Conservation (phyloP, 2,888 invertebrate species). For the Temnothorax unifasciatus region DNA sequence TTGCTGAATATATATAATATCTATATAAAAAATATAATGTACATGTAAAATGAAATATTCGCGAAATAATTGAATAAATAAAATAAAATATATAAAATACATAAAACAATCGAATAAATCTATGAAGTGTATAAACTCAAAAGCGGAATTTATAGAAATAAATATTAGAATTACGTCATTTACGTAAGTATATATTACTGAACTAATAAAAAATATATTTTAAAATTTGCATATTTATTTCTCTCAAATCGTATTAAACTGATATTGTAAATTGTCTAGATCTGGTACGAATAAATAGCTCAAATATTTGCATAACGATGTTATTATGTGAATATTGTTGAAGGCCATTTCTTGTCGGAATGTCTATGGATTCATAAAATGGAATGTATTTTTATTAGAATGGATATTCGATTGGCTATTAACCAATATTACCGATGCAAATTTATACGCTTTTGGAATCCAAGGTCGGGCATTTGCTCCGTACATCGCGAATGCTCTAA, state of each 20-base stretch:
- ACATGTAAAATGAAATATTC: background rate
- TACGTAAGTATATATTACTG: background rate
- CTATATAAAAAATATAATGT: background rate
- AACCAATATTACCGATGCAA: background rate
- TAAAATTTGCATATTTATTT: background rate
- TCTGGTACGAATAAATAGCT: background rate
- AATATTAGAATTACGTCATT: background rate
- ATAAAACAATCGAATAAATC: background rate
- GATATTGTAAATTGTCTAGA: background rate
- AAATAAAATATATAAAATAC: background rate
- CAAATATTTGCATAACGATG: background rate
- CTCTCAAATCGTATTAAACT: background rate
- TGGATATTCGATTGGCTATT: background rate
- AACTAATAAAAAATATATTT: background rate
- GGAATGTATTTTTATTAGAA: background rate
- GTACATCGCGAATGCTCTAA: background rate
- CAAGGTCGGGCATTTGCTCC: background rate
- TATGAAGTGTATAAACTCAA: background rate
- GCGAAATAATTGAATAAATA: too few relatives aligned
- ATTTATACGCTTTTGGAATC: background rate
- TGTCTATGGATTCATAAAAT: background rate
- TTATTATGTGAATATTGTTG: background rate
- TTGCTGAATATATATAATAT: background rate
- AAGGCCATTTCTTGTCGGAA: background rate
- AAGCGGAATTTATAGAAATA: background rate